phyloP scores from a whole-genome alignment of 2,113 vertebrate species.

The Ochotona curzoniae region DNA sequence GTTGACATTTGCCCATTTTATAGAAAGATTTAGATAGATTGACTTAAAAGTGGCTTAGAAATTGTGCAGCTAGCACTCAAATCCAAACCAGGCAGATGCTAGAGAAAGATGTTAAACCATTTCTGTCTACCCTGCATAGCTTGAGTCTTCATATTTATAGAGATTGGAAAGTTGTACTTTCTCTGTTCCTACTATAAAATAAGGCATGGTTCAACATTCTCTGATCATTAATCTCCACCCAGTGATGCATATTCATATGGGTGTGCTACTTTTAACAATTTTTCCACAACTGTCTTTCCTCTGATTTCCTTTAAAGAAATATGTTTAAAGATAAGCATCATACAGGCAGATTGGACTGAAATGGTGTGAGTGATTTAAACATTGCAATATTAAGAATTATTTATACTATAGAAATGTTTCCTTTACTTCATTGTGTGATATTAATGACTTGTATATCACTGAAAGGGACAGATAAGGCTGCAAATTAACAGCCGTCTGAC shows the following conservation, averaged over 20 bases:
- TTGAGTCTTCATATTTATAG: not conserved
- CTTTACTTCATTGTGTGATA: not conserved
- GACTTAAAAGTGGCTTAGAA: not conserved
- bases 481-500: not conserved
- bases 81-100: not conserved
- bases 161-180: not conserved
- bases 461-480: not conserved
- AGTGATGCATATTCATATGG: not conserved
- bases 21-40: not conserved
- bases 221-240: not conserved
- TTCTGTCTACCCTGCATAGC: not conserved
- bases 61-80: not conserved
- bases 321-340: not conserved
- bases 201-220: not conserved
- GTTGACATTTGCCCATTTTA: not conserved
- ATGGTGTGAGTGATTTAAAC: not conserved
- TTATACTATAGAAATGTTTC: not conserved
- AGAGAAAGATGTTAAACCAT: not conserved
- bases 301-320: not conserved
- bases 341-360: not conserved
- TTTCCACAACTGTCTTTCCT: not conserved
- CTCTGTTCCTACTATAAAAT: slow-evolving; percentile 9
- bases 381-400: slow-evolving; percentile 9
- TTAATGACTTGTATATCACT: not conserved
- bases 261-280: not conserved